Base-by-base conservation (phyloP, 2,797 vertebrate genomes). In the Tenualosa thibaudeaui region DNA sequence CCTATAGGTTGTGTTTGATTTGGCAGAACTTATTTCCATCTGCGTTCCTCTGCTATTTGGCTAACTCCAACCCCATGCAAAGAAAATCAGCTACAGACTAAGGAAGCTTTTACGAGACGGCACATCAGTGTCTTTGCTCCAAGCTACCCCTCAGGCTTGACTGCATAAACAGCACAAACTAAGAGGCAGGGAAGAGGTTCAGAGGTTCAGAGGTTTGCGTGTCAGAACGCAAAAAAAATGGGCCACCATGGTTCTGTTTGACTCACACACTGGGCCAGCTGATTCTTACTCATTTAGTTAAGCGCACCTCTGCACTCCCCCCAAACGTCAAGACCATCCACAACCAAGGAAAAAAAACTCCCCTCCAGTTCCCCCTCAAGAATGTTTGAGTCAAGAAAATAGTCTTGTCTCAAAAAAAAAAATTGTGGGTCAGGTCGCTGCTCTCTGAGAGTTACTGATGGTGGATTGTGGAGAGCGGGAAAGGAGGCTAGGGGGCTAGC, bases 401-500 rank as follows among this genome's bases (percentile, higher is more conserved):
- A 51, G 58, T 24, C 58, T 24, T 60, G 56, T n/a, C 5, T n/a
- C 53, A 3, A 6, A 46, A 46, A 46, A 3, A 19, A 56, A 22
- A 58, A 58, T 6, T 58, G 15, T 24, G n/a, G 58, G 22, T 9
- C 58, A n/a, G 58, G 15, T n/a, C 7, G 22, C 58, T 62, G 58
- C 2, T n/a, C n/a, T 62, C 22, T 9, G 58, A 24, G 58, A 24
- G 2, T 4, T 49, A 8, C 46, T 49, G 17, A 56, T 51, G 54
- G 54, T 19, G 54, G 58, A n/a, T 62, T n/a, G 22, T 10, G 54
- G 54, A 19, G 54, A 56, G 53, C 2, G 53, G 17, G 50, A 0
- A 2, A 12, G 50, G 17, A 5, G 17, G 53, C 13, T 2, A 19
- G 53, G 17, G 53, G 17, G 53, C 86, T 85, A 90, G 82, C 94